A percentile compares a stretch with the other conserved stretches of the same genome.
Conservation (phyloP, 2,113 vertebrate species). For the Thunnus maccoyii region DNA sequence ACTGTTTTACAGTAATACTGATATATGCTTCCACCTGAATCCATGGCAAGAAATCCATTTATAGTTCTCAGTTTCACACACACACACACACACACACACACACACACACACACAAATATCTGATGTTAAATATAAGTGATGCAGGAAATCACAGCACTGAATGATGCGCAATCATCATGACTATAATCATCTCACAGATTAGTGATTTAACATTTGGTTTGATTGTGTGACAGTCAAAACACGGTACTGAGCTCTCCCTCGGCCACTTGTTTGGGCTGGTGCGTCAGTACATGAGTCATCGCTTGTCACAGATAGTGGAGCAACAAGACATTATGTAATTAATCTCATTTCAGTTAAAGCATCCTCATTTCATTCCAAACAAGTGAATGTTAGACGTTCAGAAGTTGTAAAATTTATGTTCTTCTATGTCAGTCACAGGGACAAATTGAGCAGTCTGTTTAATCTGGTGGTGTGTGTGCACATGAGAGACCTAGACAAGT, state of each 20-base stretch:
- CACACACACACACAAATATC: conserved; percentile 4
- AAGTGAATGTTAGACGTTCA: conserved; percentile 16
- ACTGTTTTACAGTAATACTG: background rate
- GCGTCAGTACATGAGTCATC: background rate
- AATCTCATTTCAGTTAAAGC: conserved; percentile 6
- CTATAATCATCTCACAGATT: background rate
- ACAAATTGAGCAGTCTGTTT: conserved; percentile 16
- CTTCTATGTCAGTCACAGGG: background rate
- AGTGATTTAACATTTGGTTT: conserved; percentile 11
- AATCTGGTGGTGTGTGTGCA: background rate
- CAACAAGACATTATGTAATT: background rate
- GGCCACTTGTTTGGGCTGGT: background rate
- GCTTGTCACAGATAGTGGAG: background rate
- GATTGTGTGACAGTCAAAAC: background rate
- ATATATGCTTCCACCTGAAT: conserved; percentile 10
- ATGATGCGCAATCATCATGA: conserved; percentile 5
- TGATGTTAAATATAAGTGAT: conserved; percentile 6
- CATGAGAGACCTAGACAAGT: background rate
- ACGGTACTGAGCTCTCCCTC: background rate
- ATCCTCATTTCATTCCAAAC: conserved; percentile 2
- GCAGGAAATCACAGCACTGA: background rate
- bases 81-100: background rate
- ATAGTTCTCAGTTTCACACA: background rate
- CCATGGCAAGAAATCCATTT: conserved; percentile 13
- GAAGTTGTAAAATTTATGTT: conserved; percentile 11